These are phyloP conservation scores for Taxidea taxus DNA, from an alignment of 2,113 vertebrate genomes.

Conservation along the genomic window DNA sequence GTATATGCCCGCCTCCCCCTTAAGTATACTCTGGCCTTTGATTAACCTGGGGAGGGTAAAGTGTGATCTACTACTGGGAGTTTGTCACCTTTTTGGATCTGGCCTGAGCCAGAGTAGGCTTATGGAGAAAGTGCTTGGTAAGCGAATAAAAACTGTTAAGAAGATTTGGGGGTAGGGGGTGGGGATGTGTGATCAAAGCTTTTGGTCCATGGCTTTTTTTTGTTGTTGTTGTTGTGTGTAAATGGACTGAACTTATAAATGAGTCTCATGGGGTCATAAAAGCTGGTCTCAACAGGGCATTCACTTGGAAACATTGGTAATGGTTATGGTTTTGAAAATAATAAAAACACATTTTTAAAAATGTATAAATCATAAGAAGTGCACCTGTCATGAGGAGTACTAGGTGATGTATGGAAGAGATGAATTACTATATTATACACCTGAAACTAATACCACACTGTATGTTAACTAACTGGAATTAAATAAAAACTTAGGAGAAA, in stretches of 20 bases:
- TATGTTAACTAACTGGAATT: not conserved
- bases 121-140: not conserved
- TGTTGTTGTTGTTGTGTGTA: not conserved
- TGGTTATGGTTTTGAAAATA: conserved; percentile 22
- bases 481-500: not conserved
- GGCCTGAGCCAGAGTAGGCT: not conserved
- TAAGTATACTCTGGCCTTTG: not conserved
- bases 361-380: not conserved
- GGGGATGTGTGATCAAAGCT: not conserved
- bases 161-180: not conserved
- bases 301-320: not conserved
- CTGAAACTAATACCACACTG: not conserved
- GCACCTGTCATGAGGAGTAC: not conserved
- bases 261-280: not conserved
- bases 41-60: not conserved
- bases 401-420: not conserved
- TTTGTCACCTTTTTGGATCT: not conserved
- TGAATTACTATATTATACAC: not conserved
- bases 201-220: not conserved
- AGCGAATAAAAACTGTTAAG: not conserved
- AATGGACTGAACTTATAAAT: not conserved
- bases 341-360: not conserved
- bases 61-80: not conserved
- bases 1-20: not conserved
- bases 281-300: not conserved